phyloP scores from a whole-genome alignment of 2,113 vertebrate genomes.

The Entomyzon cyanotis region DNA sequence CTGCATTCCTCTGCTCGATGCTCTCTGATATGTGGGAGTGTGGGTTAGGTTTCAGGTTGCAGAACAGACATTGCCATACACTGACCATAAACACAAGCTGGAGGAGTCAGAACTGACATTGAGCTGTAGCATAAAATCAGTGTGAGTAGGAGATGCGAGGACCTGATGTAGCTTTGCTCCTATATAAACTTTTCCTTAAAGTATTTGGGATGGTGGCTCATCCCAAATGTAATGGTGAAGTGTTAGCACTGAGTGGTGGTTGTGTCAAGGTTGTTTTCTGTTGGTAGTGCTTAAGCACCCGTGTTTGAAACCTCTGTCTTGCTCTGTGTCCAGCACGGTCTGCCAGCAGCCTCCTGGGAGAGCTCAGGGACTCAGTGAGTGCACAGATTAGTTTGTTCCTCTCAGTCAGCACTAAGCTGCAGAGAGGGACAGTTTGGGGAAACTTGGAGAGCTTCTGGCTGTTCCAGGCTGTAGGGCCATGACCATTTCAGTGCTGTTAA shows the following conservation, averaged over 20 bases:
- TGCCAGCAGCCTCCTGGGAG: background rate
- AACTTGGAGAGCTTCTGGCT: conserved; percentile 25
- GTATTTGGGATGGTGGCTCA: background rate
- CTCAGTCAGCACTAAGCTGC: background rate
- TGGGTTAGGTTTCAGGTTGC: background rate
- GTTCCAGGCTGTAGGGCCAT: background rate
- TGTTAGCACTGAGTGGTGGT: background rate
- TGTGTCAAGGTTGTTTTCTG: background rate
- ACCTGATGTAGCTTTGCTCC: background rate
- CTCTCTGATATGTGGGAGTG: background rate
- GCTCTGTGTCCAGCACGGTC: background rate
- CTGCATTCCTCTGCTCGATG: background rate
- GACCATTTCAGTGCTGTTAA: background rate
- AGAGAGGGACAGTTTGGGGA: conserved; percentile 38
- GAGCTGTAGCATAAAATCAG: background rate
- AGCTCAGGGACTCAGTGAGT: background rate
- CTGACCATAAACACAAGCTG: background rate
- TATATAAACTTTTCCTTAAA: background rate
- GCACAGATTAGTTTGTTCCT: conserved; percentile 33
- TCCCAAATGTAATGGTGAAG: background rate
- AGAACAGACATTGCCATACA: background rate
- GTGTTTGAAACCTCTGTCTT: background rate
- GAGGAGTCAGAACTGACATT: background rate
- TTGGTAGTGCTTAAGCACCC: background rate
- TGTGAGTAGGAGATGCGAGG: background rate